A percentile compares a stretch with the other conserved stretches of the same genome.
These are phyloP conservation scores for Callimorpha dominula DNA, from an alignment of 2,888 invertebrate species.

Conservation along the genomic window DNA sequence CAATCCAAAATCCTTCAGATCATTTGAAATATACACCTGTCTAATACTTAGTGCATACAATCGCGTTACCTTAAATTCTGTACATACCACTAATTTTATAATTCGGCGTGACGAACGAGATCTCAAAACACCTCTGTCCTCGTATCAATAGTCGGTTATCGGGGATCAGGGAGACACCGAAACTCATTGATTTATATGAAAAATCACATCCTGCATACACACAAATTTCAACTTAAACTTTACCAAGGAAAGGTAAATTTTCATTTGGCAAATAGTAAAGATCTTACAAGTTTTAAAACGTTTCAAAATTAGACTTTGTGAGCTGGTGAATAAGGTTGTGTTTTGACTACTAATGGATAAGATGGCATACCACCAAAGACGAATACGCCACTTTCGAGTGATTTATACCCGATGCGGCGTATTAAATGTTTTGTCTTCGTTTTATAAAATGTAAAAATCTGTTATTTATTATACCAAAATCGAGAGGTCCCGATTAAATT, in stretches of 20 bases:
- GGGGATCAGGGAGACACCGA: conserved; percentile 66
- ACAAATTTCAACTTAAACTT: conserved; percentile 33
- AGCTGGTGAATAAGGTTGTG: conserved; percentile 12
- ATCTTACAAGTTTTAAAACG: conserved; percentile 9
- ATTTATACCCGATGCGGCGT: conserved; percentile 84
- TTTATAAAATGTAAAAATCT: conserved; percentile 83
- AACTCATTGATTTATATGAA: conserved; percentile 70
- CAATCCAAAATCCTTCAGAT: not conserved
- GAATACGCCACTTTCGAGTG: conserved; percentile 83
- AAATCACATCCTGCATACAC: conserved; percentile 49
- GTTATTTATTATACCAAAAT: conserved; percentile 84
- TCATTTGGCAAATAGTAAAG: conserved; percentile 19
- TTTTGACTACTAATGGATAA: conserved; percentile 31
- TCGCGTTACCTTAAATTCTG: conserved; percentile 41
- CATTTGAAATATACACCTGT: not conserved
- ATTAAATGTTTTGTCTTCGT: conserved; percentile 84
- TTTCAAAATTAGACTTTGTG: conserved; percentile 31
- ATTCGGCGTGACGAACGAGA: conserved; percentile 66
- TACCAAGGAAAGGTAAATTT: conserved; percentile 1
- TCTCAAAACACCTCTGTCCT: conserved; percentile 65
- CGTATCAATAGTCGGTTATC: conserved; percentile 68
- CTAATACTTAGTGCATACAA: conserved; percentile 9
- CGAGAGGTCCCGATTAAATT: conserved; percentile 85
- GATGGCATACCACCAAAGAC: conserved; percentile 81
- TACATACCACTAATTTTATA: conserved; percentile 59